Evolutionary conservation across 1,140 invertebrate species (phyloP), one percentile per base, ranked within the genome.

Genomic region (Diuraphis noxia): DNA sequence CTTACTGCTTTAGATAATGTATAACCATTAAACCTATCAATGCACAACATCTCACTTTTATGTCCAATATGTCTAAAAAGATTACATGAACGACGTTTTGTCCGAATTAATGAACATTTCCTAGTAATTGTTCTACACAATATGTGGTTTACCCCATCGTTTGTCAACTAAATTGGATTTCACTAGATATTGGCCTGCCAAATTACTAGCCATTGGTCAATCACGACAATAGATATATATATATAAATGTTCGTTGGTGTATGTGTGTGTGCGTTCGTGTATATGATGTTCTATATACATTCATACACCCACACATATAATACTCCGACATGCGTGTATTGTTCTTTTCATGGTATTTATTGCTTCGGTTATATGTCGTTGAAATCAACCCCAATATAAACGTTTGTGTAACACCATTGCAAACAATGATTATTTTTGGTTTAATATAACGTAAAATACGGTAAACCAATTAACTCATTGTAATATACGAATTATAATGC

Each of bases 151-250:
- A 82, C 89, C 89, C 89, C 72, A 40, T 91, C 89, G 89, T 91
- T 91, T 91, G 89, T 91, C 89, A 40, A 52, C 77, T 82, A 91
- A 91, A 91, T 91, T 91, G 89, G 89, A 91, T 91, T 91, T 91
- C 56, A 49, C 77, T 81, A 82, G 89, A 81, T 91, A 91, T 91
- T 81, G 89, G 89, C 43, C 89, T 81, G 89, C 88, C 88, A 38
- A 90, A 90, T 90, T 49, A 82, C 77, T 49, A 77, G 46, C 72
- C 89, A 52, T 91, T 52, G 89, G 89, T 91, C 89, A 91, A 91
- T 91, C 89, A 52, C 89, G 34, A 81, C 72, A 49, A 81, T 43
- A 38, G n/a, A n/a, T 30, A 81, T 40, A 82, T 41, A 41, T n/a
- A 72, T 38, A 38, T 79, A n/a, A 17, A n/a, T n/a, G 30, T 63